Evolutionary conservation across 2,113 vertebrate species (phyloP), one percentile per base, ranked within the genome.

Genomic region (Paradoxurus hermaphroditus): DNA sequence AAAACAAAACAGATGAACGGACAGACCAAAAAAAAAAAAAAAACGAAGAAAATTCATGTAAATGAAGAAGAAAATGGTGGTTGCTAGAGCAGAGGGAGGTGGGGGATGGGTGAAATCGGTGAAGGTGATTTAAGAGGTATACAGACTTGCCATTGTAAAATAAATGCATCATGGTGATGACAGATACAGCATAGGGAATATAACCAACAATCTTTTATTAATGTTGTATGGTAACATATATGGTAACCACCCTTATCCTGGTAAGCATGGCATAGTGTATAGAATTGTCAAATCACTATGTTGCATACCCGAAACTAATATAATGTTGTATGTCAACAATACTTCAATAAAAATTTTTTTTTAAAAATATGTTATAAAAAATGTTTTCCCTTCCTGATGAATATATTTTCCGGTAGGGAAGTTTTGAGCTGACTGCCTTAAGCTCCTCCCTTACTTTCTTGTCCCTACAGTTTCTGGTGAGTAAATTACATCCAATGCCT

Each of bases 401-500:
- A 41, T 88, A 9, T 87, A 41, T 92, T 72, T 72, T 89, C 89
- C 91, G 62, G 86, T 88, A 73, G 73, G 93, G 73, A 94, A 86
- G 44, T 91, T 96, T 95, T 93, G 72, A 95, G 95, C 67, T 44
- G 41, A 36, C 77, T 92, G 39, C 25, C 11, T 14, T 95, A 73
- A 51, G 53, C 65, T 82, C 27, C 27, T 78, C 1, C 16, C 73
- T 56, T 84, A 79, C 73, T 91, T 79, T 95, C 63, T 94, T 85
- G 34, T 12, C 34, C 18, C 72, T 93, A 16, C 27, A 77, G 21
- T 62, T 95, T 51, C 77, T 86, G 19, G 19, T 91, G 36, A 90
- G 34, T 94, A 82, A 90, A 25, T 77, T 75, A 39, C 10, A 41
- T 67, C 81, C 72, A 94, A 82, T 63, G 15, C 41, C 72, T 94